These are phyloP conservation scores for Drosophila putrida DNA, from an alignment of 2,888 invertebrate species.

Conservation along the genomic window DNA sequence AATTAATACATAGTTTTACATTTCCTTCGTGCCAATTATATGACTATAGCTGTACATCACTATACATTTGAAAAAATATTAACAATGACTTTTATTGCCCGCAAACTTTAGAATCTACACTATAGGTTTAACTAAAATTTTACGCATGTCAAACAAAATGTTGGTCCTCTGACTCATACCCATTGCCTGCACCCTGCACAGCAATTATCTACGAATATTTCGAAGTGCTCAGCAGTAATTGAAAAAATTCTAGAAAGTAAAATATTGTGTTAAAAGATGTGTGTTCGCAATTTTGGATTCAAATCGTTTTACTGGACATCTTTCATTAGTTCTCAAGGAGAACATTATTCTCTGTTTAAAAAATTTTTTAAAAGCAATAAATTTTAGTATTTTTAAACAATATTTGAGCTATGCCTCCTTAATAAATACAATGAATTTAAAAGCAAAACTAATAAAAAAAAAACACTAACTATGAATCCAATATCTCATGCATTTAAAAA, in stretches of 20 bases:
- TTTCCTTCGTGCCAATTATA: neutral
- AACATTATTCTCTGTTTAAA: too few relatives aligned
- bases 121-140: neutral
- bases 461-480: too few relatives aligned
- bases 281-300: neutral
- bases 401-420: too few relatives aligned
- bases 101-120: neutral
- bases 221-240: neutral
- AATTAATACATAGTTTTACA: too few relatives aligned
- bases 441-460: too few relatives aligned
- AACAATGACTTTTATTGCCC: neutral
- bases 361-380: too few relatives aligned
- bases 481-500: too few relatives aligned
- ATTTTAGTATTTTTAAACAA: too few relatives aligned
- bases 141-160: neutral
- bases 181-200: slow-evolving; percentile 8
- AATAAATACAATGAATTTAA: too few relatives aligned
- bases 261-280: too few relatives aligned
- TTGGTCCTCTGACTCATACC: neutral
- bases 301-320: neutral
- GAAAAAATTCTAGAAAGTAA: neutral
- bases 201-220: neutral
- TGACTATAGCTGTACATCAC: neutral
- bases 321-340: too few relatives aligned
- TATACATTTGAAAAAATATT: neutral